Evolutionary conservation across 2,113 vertebrate species (phyloP), one percentile per base, ranked within the genome.

Genomic region (Calypte anna): DNA sequence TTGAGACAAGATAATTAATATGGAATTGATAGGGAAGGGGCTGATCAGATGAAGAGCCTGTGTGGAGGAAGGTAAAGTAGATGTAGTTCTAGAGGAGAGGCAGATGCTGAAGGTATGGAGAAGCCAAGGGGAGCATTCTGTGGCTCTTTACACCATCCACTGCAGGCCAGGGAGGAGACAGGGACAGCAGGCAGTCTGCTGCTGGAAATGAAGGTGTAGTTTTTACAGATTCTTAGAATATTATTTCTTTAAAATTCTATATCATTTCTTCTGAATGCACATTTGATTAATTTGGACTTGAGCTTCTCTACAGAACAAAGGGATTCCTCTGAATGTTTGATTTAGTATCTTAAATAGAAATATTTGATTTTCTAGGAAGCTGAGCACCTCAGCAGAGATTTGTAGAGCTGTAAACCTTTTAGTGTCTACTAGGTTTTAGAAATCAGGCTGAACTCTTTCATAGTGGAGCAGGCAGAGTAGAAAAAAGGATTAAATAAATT

Each of bases 41-140:
- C 64, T 75, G 94, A 91, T 91, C 84, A 77, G 75, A 69, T 75
- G 51, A 95, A 92, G 91, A 50, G 85, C 40, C 31, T 90, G 62
- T 86, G 82, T 9, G 88, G 91, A 90, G 87, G 81, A 86, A 93
- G 84, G 88, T 95, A 70, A 92, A 59, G 55, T 44, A 72, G 48
- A 84, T 55, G 89, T 55, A 22, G 87, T 31, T 25, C 3, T 0
- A 70, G 62, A 82, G 90, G 80, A 94, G 73, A 86, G 57, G 68
- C 27, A 81, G 86, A 59, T 50, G 14, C 28, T 54, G 7, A 53
- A 67, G 22, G 53, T 6, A 6, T 5, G 7, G 27, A 66, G 84
- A 20, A 44, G 58, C 3, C 20, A 63, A 63, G 43, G 66, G 86
- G 76, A 64, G 57, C 28, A 10, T 67, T 20, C 7, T 24, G 51